Base-by-base conservation (phyloP, 2,888 invertebrate species). In the Crioceris asparagi region DNA sequence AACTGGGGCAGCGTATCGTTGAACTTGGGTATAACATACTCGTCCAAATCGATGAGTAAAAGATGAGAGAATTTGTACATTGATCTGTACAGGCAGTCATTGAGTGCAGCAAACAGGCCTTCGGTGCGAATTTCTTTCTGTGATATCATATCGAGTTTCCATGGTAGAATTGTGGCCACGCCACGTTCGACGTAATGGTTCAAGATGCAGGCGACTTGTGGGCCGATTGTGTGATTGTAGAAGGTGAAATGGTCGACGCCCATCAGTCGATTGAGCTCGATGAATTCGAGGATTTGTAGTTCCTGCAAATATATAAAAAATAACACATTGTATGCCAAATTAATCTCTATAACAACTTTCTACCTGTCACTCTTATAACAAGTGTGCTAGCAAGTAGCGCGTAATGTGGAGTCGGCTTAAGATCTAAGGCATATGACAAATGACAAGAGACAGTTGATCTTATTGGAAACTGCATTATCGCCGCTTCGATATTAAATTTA, bases 101-200 rank as follows among this genome's bases (percentile, higher is more conserved):
- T 92, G 51, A 92, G 75, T 6, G 91, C 88, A 1, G 91, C 90
- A 62, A 92, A 92, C 44, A 88, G 72, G 4, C 90, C 90, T 61
- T 92, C 91, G 2, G 91, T 92, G 44, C 92, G 79, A 44, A 92
- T 92, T 65, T 92, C 91, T 55, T 82, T 79, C 61, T 88, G 87
- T 1, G 90, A 90, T 17, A 80, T 71, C 70, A 88, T 83, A 43
- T 88, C 82, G 49, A 91, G 72, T 58, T 85, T 79, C 92, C 87
- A 87, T 2, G 83, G 82, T 49, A 86, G 66, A 45, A 87, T 60
- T 1, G 80, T 80, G 38, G 84, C 75, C 7, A 79, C 59, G 2
- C 83, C 82, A 48, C 70, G 48, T 7, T 53, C 50, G n/a, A 59
- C 56, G 46, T 65, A 65, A 42, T 64, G 55, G 23, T 47, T 43